Conservation (phyloP, 2,113 vertebrate genomes). For the Nycticryphes semicollaris region DNA sequence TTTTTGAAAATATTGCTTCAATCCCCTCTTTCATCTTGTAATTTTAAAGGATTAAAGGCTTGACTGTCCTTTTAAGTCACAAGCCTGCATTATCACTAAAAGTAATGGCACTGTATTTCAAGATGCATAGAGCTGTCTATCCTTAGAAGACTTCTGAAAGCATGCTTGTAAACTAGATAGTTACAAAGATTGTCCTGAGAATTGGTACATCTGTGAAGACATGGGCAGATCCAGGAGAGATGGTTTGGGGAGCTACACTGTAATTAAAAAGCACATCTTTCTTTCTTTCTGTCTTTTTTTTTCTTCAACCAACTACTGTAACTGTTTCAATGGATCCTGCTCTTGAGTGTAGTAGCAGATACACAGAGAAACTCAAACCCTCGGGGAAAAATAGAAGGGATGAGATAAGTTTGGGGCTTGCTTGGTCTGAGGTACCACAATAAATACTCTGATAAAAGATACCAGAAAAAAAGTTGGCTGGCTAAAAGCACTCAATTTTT, state of each 20-base stretch:
- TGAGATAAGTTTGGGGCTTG: not conserved
- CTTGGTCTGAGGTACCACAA: not conserved
- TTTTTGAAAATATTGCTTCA: conserved; percentile 30
- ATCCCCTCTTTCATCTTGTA: conserved; percentile 44
- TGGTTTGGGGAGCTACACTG: not conserved
- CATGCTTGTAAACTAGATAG: not conserved
- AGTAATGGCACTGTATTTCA: not conserved
- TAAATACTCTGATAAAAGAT: not conserved
- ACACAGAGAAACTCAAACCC: not conserved
- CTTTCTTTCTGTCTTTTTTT: not conserved
- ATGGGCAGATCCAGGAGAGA: not conserved
- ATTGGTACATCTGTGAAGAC: not conserved
- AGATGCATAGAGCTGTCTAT: not conserved
- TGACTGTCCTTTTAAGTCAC: conserved; percentile 35
- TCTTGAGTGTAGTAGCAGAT: not conserved
- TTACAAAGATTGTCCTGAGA: not conserved
- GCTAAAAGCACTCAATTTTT: not conserved
- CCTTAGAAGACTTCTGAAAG: not conserved
- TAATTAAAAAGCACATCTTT: not conserved
- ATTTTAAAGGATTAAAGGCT: conserved; percentile 55
- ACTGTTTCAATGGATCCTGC: not conserved
- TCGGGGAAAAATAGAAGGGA: not conserved
- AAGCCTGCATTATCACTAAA: not conserved
- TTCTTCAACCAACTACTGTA: not conserved
- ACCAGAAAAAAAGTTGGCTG: not conserved